phyloP scores from a whole-genome alignment of 2,888 invertebrate genomes.

The Meghimatium bilineatum region DNA sequence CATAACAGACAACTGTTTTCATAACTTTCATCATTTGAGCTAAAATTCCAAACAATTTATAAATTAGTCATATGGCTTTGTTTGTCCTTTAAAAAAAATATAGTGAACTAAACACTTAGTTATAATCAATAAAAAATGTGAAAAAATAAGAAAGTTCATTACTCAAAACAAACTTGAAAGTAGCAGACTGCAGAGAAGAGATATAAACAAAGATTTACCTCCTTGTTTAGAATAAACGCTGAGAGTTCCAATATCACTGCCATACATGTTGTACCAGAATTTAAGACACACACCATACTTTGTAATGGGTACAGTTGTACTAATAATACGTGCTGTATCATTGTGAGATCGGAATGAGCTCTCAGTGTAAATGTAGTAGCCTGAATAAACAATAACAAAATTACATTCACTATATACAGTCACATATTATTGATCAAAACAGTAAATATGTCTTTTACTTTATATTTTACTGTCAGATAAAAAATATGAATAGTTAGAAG shows the following conservation, averaged over 20 bases:
- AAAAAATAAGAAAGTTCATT: background rate
- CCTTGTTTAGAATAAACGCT: constrained; percentile 62
- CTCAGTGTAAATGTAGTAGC: constrained; percentile 72
- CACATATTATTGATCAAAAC: too few relatives aligned
- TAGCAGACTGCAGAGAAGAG: background rate
- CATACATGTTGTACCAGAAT: constrained; percentile 76
- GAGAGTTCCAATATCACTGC: constrained; percentile 63
- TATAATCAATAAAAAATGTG: too few relatives aligned
- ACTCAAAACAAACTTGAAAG: too few relatives aligned
- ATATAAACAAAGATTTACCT: constrained; percentile 23
- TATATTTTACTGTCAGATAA: too few relatives aligned
- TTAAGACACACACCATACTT: constrained; percentile 53
- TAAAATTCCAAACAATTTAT: too few relatives aligned
- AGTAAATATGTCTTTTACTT: too few relatives aligned
- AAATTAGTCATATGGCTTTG: too few relatives aligned
- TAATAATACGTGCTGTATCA: constrained; percentile 65
- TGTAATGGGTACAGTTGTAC: constrained; percentile 51
- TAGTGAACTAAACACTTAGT: too few relatives aligned
- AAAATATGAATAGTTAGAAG: too few relatives aligned
- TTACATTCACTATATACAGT: background rate
- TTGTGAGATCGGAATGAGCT: constrained; percentile 59
- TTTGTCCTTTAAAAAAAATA: too few relatives aligned
- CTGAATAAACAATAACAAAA: constrained; percentile 52
- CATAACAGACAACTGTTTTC: too few relatives aligned
- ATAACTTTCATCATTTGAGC: too few relatives aligned